Percentiles rank a stretch among this genome's conserved stretches.
Conservation (phyloP, 2,797 vertebrate species). For the Enteromius unitaeniatus region DNA sequence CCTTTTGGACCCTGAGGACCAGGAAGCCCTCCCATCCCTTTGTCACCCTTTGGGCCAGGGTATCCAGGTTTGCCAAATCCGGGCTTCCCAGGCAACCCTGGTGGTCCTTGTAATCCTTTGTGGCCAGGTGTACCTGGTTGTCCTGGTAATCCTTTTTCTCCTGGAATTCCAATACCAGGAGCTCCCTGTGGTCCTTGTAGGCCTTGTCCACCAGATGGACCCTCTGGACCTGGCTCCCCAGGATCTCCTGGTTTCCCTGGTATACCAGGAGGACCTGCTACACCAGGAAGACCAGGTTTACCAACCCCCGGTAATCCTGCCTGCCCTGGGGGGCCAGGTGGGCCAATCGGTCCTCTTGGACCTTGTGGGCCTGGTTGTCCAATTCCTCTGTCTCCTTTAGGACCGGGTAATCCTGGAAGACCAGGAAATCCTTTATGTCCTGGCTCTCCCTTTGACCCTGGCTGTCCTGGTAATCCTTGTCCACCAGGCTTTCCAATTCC, state of each 20-base stretch:
- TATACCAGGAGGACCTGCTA: constrained; percentile 88
- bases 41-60: constrained; percentile 91
- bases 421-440: constrained; percentile 93
- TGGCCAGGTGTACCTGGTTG: constrained; percentile 87
- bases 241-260: constrained; percentile 87
- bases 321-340: constrained; percentile 86
- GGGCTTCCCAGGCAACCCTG: constrained; percentile 91
- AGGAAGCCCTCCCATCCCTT: constrained; percentile 84
- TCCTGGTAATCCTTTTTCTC: constrained; percentile 89
- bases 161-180: constrained; percentile 90
- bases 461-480: constrained; percentile 89
- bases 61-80: constrained; percentile 94
- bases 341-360: constrained; percentile 89
- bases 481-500: constrained; percentile 90
- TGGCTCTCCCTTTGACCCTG: constrained; percentile 89
- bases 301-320: constrained; percentile 90
- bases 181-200: constrained; percentile 87
- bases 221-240: constrained; percentile 84
- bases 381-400: constrained; percentile 93
- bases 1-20: constrained; percentile 88
- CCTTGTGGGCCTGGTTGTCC: constrained; percentile 90
- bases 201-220: constrained; percentile 84
- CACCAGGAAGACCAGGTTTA: constrained; percentile 89
- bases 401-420: constrained; percentile 87
- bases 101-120: constrained; percentile 91